Evolutionary conservation across 2,888 invertebrate genomes (phyloP).

Genomic region (Cordilura impudica): DNA sequence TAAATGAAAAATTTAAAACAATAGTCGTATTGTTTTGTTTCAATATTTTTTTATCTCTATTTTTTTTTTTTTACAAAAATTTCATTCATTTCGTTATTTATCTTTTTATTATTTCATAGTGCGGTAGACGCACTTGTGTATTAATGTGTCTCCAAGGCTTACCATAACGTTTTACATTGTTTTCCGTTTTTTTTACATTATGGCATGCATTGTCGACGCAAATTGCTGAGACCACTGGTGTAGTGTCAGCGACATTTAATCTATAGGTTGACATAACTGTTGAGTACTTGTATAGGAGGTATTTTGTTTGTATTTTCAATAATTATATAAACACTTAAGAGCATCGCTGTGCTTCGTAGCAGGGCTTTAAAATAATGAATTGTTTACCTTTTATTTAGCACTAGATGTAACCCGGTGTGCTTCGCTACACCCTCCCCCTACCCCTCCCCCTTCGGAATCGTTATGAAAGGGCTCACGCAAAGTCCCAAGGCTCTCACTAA

Average conservation of each 20-base stretch:
- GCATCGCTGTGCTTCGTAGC: too few relatives aligned
- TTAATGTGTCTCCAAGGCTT: slow-evolving; percentile 52
- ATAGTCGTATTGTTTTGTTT: slow-evolving; percentile 51
- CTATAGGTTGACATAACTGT: slow-evolving; percentile 25
- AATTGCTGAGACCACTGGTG: slow-evolving; percentile 32
- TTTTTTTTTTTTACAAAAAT: slow-evolving; percentile 9
- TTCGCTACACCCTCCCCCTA: too few relatives aligned
- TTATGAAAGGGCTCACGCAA: too few relatives aligned
- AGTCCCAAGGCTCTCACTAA: too few relatives aligned
- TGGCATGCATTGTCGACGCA: slow-evolving; percentile 6
- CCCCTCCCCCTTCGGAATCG: too few relatives aligned
- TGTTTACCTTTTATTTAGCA: too few relatives aligned
- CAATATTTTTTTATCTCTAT: not conserved
- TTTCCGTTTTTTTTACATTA: not conserved
- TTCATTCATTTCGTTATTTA: not conserved
- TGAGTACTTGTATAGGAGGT: not conserved
- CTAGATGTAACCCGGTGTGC: too few relatives aligned
- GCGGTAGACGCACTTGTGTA: slow-evolving; percentile 27
- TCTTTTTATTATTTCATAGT: slow-evolving; percentile 15
- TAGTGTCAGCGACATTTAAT: slow-evolving; percentile 48
- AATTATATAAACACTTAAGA: not conserved
- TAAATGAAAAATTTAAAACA: slow-evolving; percentile 26
- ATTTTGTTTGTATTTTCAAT: not conserved
- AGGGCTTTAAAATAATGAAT: too few relatives aligned
- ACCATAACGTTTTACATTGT: slow-evolving; percentile 32